phyloP scores from a whole-genome alignment of 2,888 invertebrate genomes.

The Sinhomidia bicolor region DNA sequence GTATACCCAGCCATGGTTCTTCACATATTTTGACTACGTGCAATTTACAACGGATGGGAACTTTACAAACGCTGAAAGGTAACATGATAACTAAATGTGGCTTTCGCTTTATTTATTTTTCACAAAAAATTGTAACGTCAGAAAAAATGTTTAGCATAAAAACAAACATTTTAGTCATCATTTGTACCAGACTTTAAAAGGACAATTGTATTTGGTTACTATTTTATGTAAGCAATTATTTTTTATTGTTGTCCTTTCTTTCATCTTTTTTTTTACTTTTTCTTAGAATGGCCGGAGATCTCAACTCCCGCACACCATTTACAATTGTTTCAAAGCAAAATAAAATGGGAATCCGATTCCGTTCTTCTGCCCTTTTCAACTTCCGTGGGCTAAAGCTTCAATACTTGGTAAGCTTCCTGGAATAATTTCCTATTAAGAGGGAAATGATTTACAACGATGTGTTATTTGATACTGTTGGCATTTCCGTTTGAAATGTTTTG shows the following conservation, averaged over 20 bases:
- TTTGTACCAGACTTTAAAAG: no score
- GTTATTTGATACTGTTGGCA: conserved; percentile 14
- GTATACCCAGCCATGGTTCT: conserved; percentile 80
- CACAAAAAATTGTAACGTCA: no score
- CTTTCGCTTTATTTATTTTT: no score
- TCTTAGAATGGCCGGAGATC: conserved; percentile 78
- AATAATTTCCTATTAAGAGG: background rate
- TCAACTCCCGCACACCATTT: conserved; percentile 79
- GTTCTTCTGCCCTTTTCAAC: conserved; percentile 79
- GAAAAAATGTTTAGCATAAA: no score
- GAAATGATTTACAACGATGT: background rate
- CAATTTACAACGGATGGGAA: conserved; percentile 79
- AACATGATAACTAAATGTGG: background rate
- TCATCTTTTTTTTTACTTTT: background rate
- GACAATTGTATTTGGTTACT: background rate
- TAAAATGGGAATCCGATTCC: conserved; percentile 79
- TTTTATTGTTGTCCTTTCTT: background rate
- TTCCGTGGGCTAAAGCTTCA: conserved; percentile 79
- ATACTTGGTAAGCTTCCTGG: conserved; percentile 75
- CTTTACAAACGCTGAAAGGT: conserved; percentile 79
- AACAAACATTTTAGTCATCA: no score
- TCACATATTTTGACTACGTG: conserved; percentile 80
- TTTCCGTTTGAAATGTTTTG: background rate
- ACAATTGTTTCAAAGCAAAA: conserved; percentile 77
- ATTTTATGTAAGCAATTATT: background rate